phyloP scores from a whole-genome alignment of 1,140 invertebrate species.

The Trissolcus basalis region DNA sequence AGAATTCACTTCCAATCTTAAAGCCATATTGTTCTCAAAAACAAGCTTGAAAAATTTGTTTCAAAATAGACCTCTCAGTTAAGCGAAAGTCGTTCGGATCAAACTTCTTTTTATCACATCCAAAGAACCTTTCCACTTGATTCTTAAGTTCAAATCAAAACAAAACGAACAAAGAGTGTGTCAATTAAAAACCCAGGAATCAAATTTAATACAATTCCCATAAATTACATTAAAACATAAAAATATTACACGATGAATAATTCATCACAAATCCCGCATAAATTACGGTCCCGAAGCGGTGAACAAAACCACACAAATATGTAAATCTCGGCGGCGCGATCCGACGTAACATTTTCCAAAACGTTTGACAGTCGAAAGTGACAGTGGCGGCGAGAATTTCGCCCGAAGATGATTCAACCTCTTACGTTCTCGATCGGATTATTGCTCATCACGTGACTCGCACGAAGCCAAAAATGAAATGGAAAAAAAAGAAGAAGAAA shows the following conservation, averaged over 20 bases:
- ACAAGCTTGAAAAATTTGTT: constrained; percentile 12
- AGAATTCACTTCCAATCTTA: constrained; percentile 6
- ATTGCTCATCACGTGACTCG: constrained; percentile 27
- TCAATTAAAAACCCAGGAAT: constrained; percentile 5
- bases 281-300: constrained; percentile 1
- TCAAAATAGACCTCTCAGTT: constrained; percentile 21
- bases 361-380: constrained; percentile 26
- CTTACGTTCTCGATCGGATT: constrained; percentile 15
- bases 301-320: constrained; percentile 14
- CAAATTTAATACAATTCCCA: constrained; percentile 11
- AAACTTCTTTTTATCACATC: constrained; percentile 14
- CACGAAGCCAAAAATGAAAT: constrained; percentile 4
- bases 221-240: constrained; percentile 11
- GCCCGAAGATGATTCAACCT: constrained; percentile 16
- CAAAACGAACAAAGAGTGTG: constrained; percentile 2
- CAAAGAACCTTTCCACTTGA: too few species aligned
- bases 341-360: constrained; percentile 17
- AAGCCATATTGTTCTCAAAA: constrained; percentile 19
- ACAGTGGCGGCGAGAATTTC: constrained; percentile 16
- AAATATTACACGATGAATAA: not conserved
- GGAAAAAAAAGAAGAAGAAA: too few species aligned
- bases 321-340: constrained; percentile 9
- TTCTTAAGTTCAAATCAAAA: too few species aligned
- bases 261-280: constrained; percentile 17
- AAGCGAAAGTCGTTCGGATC: constrained; percentile 3